phyloP scores from a whole-genome alignment of 2,113 vertebrate species.

The Monopterus albus region DNA sequence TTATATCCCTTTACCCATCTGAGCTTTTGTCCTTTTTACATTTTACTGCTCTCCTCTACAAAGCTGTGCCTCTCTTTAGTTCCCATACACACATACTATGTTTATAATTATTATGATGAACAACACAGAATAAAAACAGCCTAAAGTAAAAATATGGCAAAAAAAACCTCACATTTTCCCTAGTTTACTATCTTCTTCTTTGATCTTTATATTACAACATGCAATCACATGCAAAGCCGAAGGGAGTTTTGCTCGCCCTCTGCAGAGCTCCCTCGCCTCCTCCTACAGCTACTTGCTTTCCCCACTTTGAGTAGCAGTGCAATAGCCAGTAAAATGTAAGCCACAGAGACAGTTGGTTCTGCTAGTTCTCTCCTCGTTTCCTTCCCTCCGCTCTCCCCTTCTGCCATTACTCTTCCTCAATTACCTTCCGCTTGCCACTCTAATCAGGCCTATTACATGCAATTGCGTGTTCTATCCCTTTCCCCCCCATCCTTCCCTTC shows the following conservation, averaged over 20 bases:
- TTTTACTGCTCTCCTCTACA: neutral
- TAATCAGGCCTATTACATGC: slow-evolving; percentile 51
- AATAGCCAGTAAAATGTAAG: neutral
- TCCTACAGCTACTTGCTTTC: neutral
- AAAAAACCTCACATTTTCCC: too few species aligned
- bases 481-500: neutral
- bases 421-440: slow-evolving; percentile 45
- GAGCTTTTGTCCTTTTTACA: neutral
- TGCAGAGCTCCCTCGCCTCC: neutral
- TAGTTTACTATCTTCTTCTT: neutral
- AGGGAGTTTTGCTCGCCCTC: neutral
- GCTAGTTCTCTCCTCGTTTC: slow-evolving; percentile 3
- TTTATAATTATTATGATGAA: neutral
- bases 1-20: neutral
- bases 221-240: slow-evolving; percentile 13
- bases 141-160: neutral
- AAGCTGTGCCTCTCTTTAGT: neutral
- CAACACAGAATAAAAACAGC: neutral
- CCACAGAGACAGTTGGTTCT: neutral
- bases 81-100: neutral
- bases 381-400: neutral
- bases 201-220: slow-evolving; percentile 30
- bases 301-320: neutral
- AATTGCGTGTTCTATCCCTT: slow-evolving; percentile 25
- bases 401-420: slow-evolving; percentile 9